Evolutionary conservation across 2,797 vertebrate species (phyloP).

Genomic region (Silurus lanzhouensis): DNA sequence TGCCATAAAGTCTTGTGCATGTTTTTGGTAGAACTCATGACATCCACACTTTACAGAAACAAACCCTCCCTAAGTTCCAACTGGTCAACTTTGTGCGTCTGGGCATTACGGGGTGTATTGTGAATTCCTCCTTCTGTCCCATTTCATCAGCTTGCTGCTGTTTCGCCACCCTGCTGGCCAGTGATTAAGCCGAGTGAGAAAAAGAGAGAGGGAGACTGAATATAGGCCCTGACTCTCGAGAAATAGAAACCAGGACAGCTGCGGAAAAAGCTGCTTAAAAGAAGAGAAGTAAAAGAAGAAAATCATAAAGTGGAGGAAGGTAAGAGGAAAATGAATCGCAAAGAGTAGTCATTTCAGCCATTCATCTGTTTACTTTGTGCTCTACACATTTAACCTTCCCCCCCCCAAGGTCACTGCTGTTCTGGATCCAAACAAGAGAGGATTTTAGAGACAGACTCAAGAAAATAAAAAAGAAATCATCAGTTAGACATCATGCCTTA

Average conservation of each 20-base stretch:
- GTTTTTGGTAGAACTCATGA: neutral
- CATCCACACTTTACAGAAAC: neutral
- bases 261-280: slow-evolving; percentile 39
- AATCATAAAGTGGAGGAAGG: slow-evolving; percentile 12
- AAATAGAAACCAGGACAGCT: slow-evolving; percentile 55
- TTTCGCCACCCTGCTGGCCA: slow-evolving; percentile 43
- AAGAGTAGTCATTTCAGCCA: slow-evolving; percentile 25
- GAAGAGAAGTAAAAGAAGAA: slow-evolving; percentile 35
- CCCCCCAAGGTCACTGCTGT: slow-evolving; percentile 22
- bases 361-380: slow-evolving; percentile 8
- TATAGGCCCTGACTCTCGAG: slow-evolving; percentile 51
- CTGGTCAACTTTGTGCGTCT: neutral
- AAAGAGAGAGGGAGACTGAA: slow-evolving; percentile 35
- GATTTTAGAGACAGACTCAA: neutral
- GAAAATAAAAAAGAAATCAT: slow-evolving; percentile 31
- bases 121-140: slow-evolving; percentile 35
- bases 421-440: slow-evolving; percentile 32
- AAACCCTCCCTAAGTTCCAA: neutral
- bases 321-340: slow-evolving; percentile 29
- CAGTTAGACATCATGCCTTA: slow-evolving; percentile 56
- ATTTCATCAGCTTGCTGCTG: slow-evolving; percentile 31
- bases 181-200: slow-evolving; percentile 50
- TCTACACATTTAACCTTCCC: slow-evolving; percentile 22
- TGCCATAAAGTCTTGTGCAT: neutral
- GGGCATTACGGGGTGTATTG: slow-evolving; percentile 22